These are phyloP conservation scores for Eugnorisma glareosa DNA, from an alignment of 2,888 invertebrate genomes.

Conservation along the genomic window DNA sequence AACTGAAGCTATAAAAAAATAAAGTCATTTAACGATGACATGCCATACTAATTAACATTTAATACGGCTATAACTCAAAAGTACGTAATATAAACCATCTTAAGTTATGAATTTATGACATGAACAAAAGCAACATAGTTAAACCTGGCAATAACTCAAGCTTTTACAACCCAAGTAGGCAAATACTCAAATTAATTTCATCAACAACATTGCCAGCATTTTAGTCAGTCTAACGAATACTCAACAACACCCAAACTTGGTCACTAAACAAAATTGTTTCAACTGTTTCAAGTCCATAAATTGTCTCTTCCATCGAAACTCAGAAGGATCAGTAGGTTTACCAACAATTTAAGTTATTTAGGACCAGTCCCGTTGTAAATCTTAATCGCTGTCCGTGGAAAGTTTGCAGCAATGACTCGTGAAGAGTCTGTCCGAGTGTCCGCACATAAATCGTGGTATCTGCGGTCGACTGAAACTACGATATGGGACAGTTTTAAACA, in stretches of 20 bases:
- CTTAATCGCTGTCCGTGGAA: constrained; percentile 83
- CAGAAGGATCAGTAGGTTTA: constrained; percentile 71
- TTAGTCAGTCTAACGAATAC: constrained; percentile 43
- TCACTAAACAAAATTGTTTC: constrained; percentile 66
- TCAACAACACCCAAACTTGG: constrained; percentile 49
- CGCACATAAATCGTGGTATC: constrained; percentile 83
- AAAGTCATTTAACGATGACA: background rate
- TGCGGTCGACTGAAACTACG: constrained; percentile 59
- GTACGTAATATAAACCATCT: background rate
- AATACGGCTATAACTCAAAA: background rate
- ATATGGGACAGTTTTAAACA: constrained; percentile 58
- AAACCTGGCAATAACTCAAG: constrained; percentile 11
- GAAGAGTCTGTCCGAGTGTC: constrained; percentile 81
- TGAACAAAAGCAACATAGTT: constrained; percentile 13
- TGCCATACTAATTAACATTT: background rate
- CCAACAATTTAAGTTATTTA: constrained; percentile 88
- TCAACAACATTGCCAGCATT: constrained; percentile 21
- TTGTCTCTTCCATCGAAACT: constrained; percentile 62
- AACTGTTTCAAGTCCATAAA: constrained; percentile 59
- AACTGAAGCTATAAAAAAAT: background rate
- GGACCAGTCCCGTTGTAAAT: constrained; percentile 84
- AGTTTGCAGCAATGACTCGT: constrained; percentile 87
- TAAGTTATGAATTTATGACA: background rate
- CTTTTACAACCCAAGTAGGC: constrained; percentile 4
- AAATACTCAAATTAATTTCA: constrained; percentile 28